Percentiles rank a stretch among this genome's conserved stretches.
Evolutionary conservation across 2,797 vertebrate genomes (phyloP).

Genomic region (Hydrolagus colliei): DNA sequence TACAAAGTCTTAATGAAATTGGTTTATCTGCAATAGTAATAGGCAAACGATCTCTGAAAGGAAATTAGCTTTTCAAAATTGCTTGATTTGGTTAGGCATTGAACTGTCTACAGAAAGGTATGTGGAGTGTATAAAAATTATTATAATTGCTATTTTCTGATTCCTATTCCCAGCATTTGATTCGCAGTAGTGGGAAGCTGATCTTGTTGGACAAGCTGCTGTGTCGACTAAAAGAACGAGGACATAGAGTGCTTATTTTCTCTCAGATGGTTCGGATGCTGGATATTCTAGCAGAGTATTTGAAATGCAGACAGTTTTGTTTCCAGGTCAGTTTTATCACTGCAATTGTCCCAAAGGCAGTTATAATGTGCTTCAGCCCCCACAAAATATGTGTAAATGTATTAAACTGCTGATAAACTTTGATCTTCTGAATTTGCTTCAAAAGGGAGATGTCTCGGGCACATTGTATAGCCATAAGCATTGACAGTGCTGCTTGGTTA

Average conservation of each 20-base stretch:
- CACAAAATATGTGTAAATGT: no score
- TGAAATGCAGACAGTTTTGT: constrained; percentile 83
- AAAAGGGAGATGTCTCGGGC: no score
- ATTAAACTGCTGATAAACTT: no score
- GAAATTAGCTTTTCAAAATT: not conserved
- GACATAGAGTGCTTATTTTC: constrained; percentile 94
- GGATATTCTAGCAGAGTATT: constrained; percentile 94
- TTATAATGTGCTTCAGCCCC: not conserved
- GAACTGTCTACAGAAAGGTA: not conserved
- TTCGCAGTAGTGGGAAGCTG: constrained; percentile 92
- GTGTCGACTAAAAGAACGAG: constrained; percentile 84
- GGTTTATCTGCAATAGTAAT: not conserved
- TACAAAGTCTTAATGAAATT: not conserved
- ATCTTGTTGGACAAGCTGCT: constrained; percentile 93
- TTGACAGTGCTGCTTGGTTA: no score
- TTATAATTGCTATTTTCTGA: not conserved
- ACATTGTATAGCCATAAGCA: no score
- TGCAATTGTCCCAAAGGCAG: not conserved
- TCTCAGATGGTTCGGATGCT: constrained; percentile 99
- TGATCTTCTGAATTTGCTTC: no score
- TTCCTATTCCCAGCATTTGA: constrained; percentile 68
- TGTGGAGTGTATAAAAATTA: not conserved
- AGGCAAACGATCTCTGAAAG: not conserved
- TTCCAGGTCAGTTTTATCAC: constrained; percentile 72
- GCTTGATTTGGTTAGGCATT: constrained; percentile 2